Evolutionary conservation across 2,797 vertebrate genomes (phyloP).

Genomic region (Rhabdophis nuchalis): DNA sequence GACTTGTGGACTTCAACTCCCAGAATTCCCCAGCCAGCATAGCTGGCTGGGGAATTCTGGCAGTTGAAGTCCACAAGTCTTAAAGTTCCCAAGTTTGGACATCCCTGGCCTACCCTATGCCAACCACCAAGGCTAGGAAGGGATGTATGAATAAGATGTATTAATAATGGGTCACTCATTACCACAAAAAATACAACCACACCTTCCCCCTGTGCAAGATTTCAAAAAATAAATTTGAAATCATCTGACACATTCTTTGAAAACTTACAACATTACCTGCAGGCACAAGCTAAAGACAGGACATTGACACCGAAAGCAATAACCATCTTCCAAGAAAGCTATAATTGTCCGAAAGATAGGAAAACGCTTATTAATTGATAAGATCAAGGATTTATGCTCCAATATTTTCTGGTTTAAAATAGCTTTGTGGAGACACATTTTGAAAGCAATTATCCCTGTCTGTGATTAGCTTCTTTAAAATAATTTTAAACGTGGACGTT

Average conservation of each 20-base stretch:
- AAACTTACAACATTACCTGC: background rate
- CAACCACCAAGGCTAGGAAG: background rate
- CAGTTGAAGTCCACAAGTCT: too few species aligned
- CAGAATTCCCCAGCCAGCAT: too few species aligned
- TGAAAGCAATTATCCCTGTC: background rate
- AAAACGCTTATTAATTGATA: background rate
- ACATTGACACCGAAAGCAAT: background rate
- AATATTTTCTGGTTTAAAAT: slow-evolving; percentile 3
- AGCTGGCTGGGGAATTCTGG: too few species aligned
- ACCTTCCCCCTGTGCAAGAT: background rate
- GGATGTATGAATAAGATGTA: background rate
- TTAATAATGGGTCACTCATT: background rate
- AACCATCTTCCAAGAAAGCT: background rate
- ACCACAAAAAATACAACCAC: background rate
- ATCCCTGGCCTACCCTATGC: background rate
- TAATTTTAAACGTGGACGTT: slow-evolving; percentile 16
- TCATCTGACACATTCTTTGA: background rate
- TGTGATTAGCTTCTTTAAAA: slow-evolving; percentile 1
- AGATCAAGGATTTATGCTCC: background rate
- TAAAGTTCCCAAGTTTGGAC: too few species aligned
- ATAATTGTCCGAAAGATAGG: background rate
- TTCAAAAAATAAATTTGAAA: background rate
- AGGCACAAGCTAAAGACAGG: background rate
- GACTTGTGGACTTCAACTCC: too few species aligned
- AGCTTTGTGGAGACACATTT: background rate